phyloP scores from a whole-genome alignment of 2,888 invertebrate species.

The Callosobruchus maculatus region DNA sequence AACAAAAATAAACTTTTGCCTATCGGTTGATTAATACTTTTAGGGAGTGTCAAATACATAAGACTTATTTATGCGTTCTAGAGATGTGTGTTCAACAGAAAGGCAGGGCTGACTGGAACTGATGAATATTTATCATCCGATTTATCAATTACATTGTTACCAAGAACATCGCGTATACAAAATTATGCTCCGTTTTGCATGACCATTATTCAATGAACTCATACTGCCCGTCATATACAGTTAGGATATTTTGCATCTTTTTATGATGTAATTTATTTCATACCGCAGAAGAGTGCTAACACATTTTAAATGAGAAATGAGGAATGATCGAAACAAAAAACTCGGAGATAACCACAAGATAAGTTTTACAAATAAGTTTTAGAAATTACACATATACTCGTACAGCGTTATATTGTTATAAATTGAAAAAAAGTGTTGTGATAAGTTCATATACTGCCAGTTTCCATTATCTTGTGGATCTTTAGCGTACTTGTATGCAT shows the following conservation, averaged over 20 bases:
- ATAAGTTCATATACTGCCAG: no score
- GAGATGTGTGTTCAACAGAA: neutral
- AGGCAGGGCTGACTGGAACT: neutral
- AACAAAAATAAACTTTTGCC: neutral
- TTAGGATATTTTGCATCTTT: neutral
- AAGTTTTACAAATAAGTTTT: no score
- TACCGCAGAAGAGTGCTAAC: neutral
- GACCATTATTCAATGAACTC: neutral
- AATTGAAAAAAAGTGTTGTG: no score
- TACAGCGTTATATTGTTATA: no score
- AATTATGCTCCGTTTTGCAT: neutral
- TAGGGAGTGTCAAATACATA: neutral
- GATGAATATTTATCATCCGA: neutral
- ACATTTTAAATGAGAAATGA: no score
- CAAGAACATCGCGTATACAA: neutral
- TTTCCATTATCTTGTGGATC: no score
- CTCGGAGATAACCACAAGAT: no score
- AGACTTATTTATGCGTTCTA: neutral
- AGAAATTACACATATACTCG: no score
- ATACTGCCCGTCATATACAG: neutral
- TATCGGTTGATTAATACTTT: neutral
- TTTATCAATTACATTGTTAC: neutral
- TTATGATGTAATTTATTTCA: neutral
- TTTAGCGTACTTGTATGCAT: no score
- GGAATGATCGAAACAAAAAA: no score